Conservation (phyloP, 2,113 vertebrate species). For the Heterocephalus glaber region DNA sequence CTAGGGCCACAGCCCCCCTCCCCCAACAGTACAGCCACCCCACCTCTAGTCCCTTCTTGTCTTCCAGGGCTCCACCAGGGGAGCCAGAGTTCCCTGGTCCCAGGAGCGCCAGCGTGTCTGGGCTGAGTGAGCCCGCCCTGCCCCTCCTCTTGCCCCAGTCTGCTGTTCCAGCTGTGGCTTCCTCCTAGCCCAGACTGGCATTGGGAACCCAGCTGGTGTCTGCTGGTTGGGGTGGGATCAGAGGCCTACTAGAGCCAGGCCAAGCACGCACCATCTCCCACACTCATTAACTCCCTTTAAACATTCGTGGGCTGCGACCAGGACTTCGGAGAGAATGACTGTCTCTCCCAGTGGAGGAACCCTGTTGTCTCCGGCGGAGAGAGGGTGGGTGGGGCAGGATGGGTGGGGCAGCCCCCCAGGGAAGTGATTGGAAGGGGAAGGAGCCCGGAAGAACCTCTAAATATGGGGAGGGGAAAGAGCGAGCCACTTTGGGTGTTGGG, state of each 20-base stretch:
- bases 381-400: background rate
- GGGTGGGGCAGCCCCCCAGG: background rate
- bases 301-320: slow-evolving; percentile 47
- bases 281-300: slow-evolving; percentile 40
- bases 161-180: slow-evolving; percentile 42
- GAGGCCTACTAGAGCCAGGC: background rate
- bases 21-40: background rate
- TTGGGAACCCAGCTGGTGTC: background rate
- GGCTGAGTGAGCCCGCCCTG: slow-evolving; percentile 37
- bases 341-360: slow-evolving; percentile 8
- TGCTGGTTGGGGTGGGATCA: slow-evolving; percentile 2
- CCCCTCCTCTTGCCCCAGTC: slow-evolving; percentile 51
- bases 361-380: slow-evolving; percentile 39
- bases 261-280: background rate
- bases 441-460: background rate
- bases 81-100: slow-evolving; percentile 16
- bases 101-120: slow-evolving; percentile 68
- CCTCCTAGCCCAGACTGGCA: slow-evolving; percentile 37
- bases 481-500: background rate
- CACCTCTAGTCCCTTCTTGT: background rate
- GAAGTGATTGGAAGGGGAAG: background rate
- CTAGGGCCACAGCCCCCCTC: background rate
- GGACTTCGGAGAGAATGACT: slow-evolving; percentile 42
- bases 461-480: background rate
- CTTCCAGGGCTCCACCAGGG: slow-evolving; percentile 43